Evolutionary conservation across 2,113 vertebrate species (phyloP), one percentile per base, ranked within the genome.

Genomic region (Pseudois nayaur): DNA sequence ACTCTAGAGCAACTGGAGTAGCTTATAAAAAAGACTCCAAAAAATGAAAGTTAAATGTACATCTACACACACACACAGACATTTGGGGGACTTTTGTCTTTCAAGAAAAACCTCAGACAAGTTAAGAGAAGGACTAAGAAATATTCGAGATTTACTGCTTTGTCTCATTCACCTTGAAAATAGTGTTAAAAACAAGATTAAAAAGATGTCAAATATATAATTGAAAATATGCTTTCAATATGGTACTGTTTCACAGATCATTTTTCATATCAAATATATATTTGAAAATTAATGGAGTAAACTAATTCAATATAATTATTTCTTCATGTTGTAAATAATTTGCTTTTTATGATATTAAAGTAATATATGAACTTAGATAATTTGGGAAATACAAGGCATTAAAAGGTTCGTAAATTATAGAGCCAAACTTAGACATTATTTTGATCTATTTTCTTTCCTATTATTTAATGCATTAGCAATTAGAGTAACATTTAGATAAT

Each of bases 381-480:
- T 78, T 85, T 92, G 27, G 43, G 50, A 97, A 85, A 87, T 59
- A 31, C 3, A 64, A 96, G 55, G 1, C 64, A 91, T 54, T 90
- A 48, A 95, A 92, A 95, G 45, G 76, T 91, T 27, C 2, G 8
- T 57, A 64, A 14, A 84, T 84, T 59, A 82, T 40, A 88, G 15
- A 81, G 3, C 16, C 14, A 25, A 90, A 79, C 29, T 31, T 33
- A 54, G 50, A 87, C 9, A 64, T 79, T 60, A 54, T 59, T 96
- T 97, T 85, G 14, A 82, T 85, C 45, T 88, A 74, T 92, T 94
- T 91, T 2, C n/a, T 86, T 93, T 57, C 36, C 62, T 83, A 45
- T 83, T 78, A 88, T 94, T 71, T 55, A 92, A 87, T 85, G 71
- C 57, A 84, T 52, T 94, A 74, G 12, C 64, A 90, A 89, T 96